phyloP scores from a whole-genome alignment of 2,113 vertebrate species.

The Lasiurus borealis region DNA sequence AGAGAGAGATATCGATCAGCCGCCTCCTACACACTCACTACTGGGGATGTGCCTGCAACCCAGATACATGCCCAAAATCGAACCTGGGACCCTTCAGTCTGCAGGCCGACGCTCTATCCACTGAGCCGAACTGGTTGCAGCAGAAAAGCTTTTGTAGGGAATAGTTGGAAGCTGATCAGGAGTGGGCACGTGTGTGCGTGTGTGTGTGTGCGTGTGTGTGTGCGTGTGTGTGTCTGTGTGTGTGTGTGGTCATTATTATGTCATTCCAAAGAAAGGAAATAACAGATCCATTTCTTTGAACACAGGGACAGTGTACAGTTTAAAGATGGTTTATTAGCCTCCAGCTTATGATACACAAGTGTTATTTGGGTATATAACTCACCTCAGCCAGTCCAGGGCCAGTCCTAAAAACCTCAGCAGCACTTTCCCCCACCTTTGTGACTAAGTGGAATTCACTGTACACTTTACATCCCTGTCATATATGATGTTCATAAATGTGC shows the following conservation, averaged over 20 bases:
- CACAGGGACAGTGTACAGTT: not conserved
- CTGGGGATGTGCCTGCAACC: too few species aligned
- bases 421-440: not conserved
- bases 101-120: too few species aligned
- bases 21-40: too few species aligned
- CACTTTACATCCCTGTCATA: constrained; percentile 77
- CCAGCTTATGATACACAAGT: constrained; percentile 72
- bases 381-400: constrained; percentile 30
- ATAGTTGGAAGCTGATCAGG: not conserved
- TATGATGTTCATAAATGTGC: constrained; percentile 82
- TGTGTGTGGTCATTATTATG: constrained; percentile 50
- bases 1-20: too few species aligned
- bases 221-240: not conserved
- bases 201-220: too few species aligned
- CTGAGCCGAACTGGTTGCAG: too few species aligned
- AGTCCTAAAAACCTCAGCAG: constrained; percentile 66
- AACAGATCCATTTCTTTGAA: constrained; percentile 69
- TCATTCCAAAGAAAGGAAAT: constrained; percentile 72
- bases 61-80: too few species aligned
- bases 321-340: constrained; percentile 76
- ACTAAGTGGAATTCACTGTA: constrained; percentile 74
- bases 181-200: too few species aligned
- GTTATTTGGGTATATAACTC: constrained; percentile 72
- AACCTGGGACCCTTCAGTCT: too few species aligned
- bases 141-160: constrained; percentile 40